Conservation (phyloP, 2,888 invertebrate species). For the Drosophila macrospina region DNA sequence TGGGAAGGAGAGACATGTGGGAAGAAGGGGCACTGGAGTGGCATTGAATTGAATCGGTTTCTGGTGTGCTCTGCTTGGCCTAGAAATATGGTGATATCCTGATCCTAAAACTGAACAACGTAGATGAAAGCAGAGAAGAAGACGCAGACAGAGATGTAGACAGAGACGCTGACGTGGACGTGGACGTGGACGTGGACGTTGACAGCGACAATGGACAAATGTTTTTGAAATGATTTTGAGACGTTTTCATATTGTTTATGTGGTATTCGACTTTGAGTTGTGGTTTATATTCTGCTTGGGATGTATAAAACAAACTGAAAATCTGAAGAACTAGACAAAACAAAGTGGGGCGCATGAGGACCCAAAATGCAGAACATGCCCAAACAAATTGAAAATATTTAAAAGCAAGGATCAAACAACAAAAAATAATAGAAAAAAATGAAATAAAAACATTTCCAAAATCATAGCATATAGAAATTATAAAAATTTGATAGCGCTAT, state of each 20-base stretch:
- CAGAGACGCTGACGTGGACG: conserved; percentile 18
- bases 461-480: not conserved
- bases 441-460: not conserved
- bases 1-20: not conserved
- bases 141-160: not conserved
- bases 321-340: conserved; percentile 35
- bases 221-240: conserved; percentile 13
- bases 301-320: conserved; percentile 45
- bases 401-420: conserved; percentile 21
- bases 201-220: conserved; percentile 33
- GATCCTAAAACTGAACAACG: conserved; percentile 18
- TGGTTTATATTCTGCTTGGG: conserved; percentile 45
- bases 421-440: no score
- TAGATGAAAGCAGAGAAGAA: not conserved
- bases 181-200: conserved; percentile 16
- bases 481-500: conserved; percentile 20
- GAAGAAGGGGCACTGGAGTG: not conserved
- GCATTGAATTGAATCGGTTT: conserved; percentile 32
- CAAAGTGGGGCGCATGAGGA: conserved; percentile 29
- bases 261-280: conserved; percentile 27
- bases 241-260: conserved; percentile 11
- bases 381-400: conserved; percentile 15
- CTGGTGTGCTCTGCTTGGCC: conserved; percentile 52
- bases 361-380: conserved; percentile 50
- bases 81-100: conserved; percentile 65